Conservation (phyloP, 2,797 vertebrate genomes). For the Cephalopachus bancanus region DNA sequence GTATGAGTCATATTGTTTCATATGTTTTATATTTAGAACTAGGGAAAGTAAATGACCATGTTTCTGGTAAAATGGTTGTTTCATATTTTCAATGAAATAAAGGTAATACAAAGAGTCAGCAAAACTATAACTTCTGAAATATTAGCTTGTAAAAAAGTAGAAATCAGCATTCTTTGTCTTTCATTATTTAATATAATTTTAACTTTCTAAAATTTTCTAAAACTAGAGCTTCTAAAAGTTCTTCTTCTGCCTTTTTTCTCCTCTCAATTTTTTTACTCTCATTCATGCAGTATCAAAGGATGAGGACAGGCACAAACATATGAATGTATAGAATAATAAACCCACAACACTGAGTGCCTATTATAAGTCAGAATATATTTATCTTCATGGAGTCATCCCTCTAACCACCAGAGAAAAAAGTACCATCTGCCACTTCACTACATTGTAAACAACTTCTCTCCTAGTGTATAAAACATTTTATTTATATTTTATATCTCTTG, state of each 20-base stretch:
- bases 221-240: not conserved
- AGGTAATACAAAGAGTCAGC: not conserved
- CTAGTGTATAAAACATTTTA: not conserved
- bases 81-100: not conserved
- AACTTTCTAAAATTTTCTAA: no score
- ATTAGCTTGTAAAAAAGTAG: not conserved
- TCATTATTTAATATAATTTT: not conserved
- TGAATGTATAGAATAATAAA: not conserved
- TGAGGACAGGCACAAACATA: not conserved
- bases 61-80: not conserved
- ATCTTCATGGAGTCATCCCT: not conserved
- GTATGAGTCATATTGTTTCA: not conserved
- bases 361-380: not conserved
- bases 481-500: not conserved
- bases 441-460: not conserved
- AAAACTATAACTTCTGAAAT: constrained; percentile 37
- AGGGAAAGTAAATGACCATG: not conserved
- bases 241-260: not conserved
- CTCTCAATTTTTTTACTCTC: not conserved
- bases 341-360: not conserved
- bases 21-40: not conserved
- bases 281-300: not conserved
- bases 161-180: not conserved
- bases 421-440: not conserved
- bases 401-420: not conserved